Conservation (phyloP, 2,888 invertebrate species). For the Drosophila kambysellisi region DNA sequence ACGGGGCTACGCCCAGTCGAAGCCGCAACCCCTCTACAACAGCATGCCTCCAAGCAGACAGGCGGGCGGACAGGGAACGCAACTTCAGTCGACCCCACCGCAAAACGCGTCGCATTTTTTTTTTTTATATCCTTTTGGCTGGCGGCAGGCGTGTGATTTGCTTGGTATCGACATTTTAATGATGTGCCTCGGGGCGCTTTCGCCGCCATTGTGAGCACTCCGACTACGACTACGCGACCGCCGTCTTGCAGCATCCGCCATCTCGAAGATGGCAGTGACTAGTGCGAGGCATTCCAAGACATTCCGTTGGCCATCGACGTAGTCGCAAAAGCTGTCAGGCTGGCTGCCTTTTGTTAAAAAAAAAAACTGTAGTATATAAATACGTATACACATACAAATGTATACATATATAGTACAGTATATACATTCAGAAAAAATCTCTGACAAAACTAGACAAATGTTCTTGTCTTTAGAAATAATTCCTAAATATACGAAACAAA, state of each 20-base stretch:
- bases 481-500: no score
- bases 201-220: constrained; percentile 64
- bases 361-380: constrained; percentile 4
- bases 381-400: constrained; percentile 10
- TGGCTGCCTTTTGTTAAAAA: constrained; percentile 46
- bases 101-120: constrained; percentile 66
- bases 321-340: constrained; percentile 55
- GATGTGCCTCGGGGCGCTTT: constrained; percentile 79
- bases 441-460: background rate
- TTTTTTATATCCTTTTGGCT: constrained; percentile 57
- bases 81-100: constrained; percentile 44
- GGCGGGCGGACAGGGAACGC: background rate
- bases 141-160: constrained; percentile 80
- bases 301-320: constrained; percentile 58
- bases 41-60: constrained; percentile 4
- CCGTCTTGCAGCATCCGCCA: constrained; percentile 64
- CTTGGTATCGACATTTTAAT: constrained; percentile 84
- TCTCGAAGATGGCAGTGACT: constrained; percentile 35
- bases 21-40: background rate
- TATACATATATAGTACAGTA: constrained; percentile 3
- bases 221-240: constrained; percentile 25
- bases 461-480: background rate
- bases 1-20: constrained; percentile 60
- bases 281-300: constrained; percentile 53
- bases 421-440: background rate